Percentiles rank a stretch among this genome's conserved stretches.
These are phyloP conservation scores for Oenanthe oenanthe DNA, from an alignment of 2,113 vertebrate species.

Conservation along the genomic window DNA sequence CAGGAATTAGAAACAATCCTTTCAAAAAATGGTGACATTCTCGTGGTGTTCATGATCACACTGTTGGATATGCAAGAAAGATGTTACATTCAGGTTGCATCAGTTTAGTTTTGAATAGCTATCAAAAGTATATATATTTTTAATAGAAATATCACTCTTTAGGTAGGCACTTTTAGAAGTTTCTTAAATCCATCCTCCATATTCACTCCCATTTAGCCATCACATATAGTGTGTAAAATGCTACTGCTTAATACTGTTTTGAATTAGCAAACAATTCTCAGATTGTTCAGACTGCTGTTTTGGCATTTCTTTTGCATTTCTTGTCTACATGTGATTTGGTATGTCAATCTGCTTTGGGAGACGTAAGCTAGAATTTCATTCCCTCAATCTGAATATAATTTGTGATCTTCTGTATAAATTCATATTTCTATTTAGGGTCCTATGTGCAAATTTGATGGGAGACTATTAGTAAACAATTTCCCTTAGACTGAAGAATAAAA, in stretches of 20 bases:
- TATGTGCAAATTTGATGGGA: background rate
- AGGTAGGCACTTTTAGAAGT: background rate
- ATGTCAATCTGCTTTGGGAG: slow-evolving; percentile 27
- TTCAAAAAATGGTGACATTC: background rate
- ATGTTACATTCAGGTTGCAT: background rate
- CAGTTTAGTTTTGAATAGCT: background rate
- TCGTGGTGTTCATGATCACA: background rate
- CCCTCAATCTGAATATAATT: slow-evolving; percentile 26
- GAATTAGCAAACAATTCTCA: slow-evolving; percentile 28
- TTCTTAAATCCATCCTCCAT: background rate
- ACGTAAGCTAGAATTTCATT: slow-evolving; percentile 1
- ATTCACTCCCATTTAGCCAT: background rate
- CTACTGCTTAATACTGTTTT: slow-evolving; percentile 28
- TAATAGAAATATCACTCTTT: background rate
- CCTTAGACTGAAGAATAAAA: slow-evolving; percentile 58
- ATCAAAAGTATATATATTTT: background rate
- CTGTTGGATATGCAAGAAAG: background rate
- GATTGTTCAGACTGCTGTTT: background rate
- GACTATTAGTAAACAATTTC: slow-evolving; percentile 56
- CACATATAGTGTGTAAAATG: background rate
- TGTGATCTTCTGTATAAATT: background rate
- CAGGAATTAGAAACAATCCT: background rate
- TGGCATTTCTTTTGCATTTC: slow-evolving; percentile 1
- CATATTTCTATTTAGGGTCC: background rate
- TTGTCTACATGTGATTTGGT: slow-evolving; percentile 22